Evolutionary conservation across 2,113 vertebrate genomes (phyloP).

Genomic region (Mixornis gularis): DNA sequence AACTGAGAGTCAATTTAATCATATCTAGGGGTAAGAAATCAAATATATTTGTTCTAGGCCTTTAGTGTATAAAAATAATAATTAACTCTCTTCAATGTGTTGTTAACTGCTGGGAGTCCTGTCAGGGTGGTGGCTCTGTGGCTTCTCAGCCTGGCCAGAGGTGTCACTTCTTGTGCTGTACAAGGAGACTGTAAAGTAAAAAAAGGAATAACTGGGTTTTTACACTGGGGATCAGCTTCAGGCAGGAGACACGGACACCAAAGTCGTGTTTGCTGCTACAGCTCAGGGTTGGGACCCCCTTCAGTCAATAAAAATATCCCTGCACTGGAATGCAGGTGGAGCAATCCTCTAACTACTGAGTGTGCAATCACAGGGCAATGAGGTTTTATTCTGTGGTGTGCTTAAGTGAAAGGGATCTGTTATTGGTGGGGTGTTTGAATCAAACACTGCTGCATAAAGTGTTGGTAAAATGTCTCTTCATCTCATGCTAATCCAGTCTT

Average conservation of each 20-base stretch:
- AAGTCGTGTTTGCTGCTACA: background rate
- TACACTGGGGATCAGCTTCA: background rate
- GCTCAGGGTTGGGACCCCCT: background rate
- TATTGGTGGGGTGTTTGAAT: background rate
- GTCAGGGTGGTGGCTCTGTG: background rate
- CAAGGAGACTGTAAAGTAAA: background rate
- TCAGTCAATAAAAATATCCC: background rate
- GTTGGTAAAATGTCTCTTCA: background rate
- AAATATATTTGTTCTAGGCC: background rate
- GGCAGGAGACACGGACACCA: rapidly evolving
- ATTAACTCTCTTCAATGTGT: background rate
- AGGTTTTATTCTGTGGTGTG: no score
- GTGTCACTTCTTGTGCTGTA: background rate
- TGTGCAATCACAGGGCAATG: background rate
- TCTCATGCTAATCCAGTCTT: background rate
- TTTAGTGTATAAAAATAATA: background rate
- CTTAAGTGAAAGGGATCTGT: background rate
- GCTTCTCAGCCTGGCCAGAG: background rate
- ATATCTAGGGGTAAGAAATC: background rate
- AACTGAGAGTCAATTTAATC: background rate
- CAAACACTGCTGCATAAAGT: background rate
- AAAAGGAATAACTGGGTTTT: background rate
- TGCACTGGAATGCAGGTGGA: background rate
- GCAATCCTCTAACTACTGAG: background rate
- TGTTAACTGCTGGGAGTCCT: background rate